Conservation (phyloP, 1,140 invertebrate species). For the Mercenaria mercenaria region DNA sequence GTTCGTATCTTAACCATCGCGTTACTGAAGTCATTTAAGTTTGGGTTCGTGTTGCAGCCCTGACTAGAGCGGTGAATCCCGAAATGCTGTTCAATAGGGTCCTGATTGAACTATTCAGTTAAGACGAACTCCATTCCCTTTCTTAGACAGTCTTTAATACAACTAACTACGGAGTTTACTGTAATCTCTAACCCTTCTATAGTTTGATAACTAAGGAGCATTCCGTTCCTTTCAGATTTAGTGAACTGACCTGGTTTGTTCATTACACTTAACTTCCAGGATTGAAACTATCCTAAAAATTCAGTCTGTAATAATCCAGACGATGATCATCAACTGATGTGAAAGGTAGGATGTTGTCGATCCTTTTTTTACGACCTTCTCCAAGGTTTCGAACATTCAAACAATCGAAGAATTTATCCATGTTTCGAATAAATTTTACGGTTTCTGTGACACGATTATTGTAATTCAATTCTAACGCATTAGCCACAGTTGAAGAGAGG, state of each 20-base stretch:
- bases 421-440: conserved; percentile 64
- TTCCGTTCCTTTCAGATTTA: conserved; percentile 36
- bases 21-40: conserved; percentile 51
- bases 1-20: conserved; percentile 42
- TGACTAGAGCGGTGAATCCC: conserved; percentile 40
- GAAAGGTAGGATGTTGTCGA: conserved; percentile 38
- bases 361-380: conserved; percentile 52
- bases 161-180: conserved; percentile 50
- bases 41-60: conserved; percentile 56
- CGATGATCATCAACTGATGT: conserved; percentile 35
- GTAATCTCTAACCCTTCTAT: conserved; percentile 58
- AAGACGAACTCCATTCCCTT: conserved; percentile 60
- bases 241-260: conserved; percentile 46
- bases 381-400: conserved; percentile 53
- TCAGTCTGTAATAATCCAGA: conserved; percentile 40
- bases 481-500: conserved; percentile 67
- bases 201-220: conserved; percentile 67
- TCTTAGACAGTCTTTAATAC: conserved; percentile 43
- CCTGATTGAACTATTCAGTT: conserved; percentile 67
- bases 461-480: conserved; percentile 61
- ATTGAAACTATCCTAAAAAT: conserved; percentile 47
- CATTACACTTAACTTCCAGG: conserved; percentile 29
- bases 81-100: conserved; percentile 68
- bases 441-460: conserved; percentile 52
- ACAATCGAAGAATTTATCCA: conserved; percentile 72